Evolutionary conservation across 2,113 vertebrate species (phyloP).

Genomic region (Abramis brama): DNA sequence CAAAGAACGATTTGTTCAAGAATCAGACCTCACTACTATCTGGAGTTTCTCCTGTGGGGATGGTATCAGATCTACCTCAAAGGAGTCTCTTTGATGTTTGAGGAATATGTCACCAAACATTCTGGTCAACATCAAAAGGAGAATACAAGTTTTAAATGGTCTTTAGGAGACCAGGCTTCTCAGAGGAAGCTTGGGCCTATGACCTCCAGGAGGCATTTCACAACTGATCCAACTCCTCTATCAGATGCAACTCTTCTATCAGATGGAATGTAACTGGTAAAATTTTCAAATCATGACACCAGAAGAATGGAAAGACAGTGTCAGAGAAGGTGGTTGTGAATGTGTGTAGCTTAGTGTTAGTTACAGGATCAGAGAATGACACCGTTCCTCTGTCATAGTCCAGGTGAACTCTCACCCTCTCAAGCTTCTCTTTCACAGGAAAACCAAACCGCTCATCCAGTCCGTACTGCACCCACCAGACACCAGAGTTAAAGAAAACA

Average conservation of each 20-base stretch:
- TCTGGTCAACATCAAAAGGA: not conserved
- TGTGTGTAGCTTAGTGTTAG: constrained; percentile 5
- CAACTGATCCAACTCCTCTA: not conserved
- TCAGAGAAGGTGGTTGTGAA: constrained; percentile 30
- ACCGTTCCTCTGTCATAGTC: constrained; percentile 19
- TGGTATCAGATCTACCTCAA: not conserved
- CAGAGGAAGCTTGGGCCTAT: not conserved
- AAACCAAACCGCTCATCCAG: constrained; percentile 13
- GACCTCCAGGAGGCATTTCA: not conserved
- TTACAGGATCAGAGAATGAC: constrained; percentile 42
- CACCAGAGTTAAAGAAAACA: not conserved
- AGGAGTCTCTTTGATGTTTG: not conserved
- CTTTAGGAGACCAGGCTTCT: not conserved
- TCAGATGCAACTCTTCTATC: not conserved
- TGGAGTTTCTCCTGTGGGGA: not conserved
- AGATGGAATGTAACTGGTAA: constrained; percentile 6
- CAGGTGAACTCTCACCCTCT: not conserved
- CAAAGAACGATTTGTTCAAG: not conserved
- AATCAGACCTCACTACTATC: not conserved
- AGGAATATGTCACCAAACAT: not conserved
- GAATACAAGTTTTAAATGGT: not conserved
- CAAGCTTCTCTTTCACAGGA: constrained; percentile 19
- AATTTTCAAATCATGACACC: constrained; percentile 21
- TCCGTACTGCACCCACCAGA: constrained; percentile 23
- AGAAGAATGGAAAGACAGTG: constrained; percentile 47